Conservation (phyloP, 2,113 vertebrate species). For the Hystrix cristata region DNA sequence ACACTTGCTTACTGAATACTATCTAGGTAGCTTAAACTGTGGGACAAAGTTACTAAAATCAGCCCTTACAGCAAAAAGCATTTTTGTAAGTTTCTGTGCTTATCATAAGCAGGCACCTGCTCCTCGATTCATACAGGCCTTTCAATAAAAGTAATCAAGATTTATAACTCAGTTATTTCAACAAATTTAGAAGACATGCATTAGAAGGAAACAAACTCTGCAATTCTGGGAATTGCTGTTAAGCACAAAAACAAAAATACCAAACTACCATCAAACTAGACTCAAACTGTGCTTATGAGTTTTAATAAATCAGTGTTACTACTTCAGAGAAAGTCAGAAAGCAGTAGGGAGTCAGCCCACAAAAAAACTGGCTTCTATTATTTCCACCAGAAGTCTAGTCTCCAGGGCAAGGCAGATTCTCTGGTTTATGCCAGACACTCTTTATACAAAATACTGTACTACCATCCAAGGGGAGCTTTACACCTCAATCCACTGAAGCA, state of each 20-base stretch:
- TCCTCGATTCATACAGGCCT: slow-evolving; percentile 42
- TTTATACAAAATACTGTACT: slow-evolving; percentile 66
- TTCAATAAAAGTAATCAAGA: slow-evolving; percentile 66
- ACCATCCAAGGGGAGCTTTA: slow-evolving; percentile 47
- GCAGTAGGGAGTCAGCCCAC: slow-evolving; percentile 63
- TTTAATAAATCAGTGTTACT: slow-evolving; percentile 75
- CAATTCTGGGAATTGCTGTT: slow-evolving; percentile 59
- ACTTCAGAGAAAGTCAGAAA: slow-evolving; percentile 66
- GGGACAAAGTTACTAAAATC: slow-evolving; percentile 57
- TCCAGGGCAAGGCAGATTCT: slow-evolving; percentile 55
- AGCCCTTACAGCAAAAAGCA: slow-evolving; percentile 31
- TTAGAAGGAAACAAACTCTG: slow-evolving; percentile 49
- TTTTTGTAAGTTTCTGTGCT: slow-evolving; percentile 50
- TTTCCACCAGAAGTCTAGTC: slow-evolving; percentile 55
- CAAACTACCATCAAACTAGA: slow-evolving; percentile 43
- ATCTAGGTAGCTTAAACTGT: background rate
- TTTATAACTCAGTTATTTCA: slow-evolving; percentile 63
- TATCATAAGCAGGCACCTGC: slow-evolving; percentile 59
- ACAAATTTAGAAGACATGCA: slow-evolving; percentile 53
- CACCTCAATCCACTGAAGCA: slow-evolving; percentile 21
- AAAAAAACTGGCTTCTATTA: slow-evolving; percentile 58
- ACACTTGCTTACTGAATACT: slow-evolving; percentile 57
- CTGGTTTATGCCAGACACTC: slow-evolving; percentile 51
- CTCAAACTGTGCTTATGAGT: slow-evolving; percentile 54
- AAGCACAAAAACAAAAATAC: slow-evolving; percentile 58